Evolutionary conservation across 2,888 invertebrate genomes (phyloP).

Genomic region (Conistra vaccinii): DNA sequence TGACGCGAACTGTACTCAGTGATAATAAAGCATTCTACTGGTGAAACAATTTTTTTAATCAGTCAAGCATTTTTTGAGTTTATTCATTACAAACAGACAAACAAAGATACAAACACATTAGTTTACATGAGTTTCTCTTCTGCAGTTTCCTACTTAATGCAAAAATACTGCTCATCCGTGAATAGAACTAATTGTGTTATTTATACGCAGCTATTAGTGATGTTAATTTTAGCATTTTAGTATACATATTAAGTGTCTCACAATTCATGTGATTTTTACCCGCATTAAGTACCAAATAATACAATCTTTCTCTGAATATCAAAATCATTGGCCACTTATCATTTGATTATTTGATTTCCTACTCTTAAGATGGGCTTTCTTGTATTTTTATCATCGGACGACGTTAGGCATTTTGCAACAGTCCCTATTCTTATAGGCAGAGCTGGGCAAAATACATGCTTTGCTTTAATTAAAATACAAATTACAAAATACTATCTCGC

Average conservation of each 20-base stretch:
- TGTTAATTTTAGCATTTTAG: conserved; percentile 25
- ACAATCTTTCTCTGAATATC: neutral
- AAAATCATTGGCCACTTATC: neutral
- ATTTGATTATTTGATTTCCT: neutral
- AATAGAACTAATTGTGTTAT: conserved; percentile 57
- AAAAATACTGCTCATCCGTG: conserved; percentile 35
- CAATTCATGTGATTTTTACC: neutral
- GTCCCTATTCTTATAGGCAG: neutral
- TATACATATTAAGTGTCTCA: conserved; percentile 4
- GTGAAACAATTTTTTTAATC: too few species aligned
- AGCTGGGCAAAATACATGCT: too few species aligned
- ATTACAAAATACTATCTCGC: too few species aligned
- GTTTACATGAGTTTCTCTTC: conserved; percentile 1
- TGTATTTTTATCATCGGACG: too few species aligned
- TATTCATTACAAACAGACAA: too few species aligned
- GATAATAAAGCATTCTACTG: too few species aligned
- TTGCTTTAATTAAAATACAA: too few species aligned
- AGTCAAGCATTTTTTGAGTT: too few species aligned
- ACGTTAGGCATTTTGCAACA: neutral
- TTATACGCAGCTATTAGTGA: conserved; percentile 40
- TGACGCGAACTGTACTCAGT: too few species aligned
- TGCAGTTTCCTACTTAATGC: neutral
- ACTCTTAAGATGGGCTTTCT: neutral
- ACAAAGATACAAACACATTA: too few species aligned
- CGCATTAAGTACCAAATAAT: neutral